Conservation (phyloP, 2,888 invertebrate species). For the Melinopterus prodromus region DNA sequence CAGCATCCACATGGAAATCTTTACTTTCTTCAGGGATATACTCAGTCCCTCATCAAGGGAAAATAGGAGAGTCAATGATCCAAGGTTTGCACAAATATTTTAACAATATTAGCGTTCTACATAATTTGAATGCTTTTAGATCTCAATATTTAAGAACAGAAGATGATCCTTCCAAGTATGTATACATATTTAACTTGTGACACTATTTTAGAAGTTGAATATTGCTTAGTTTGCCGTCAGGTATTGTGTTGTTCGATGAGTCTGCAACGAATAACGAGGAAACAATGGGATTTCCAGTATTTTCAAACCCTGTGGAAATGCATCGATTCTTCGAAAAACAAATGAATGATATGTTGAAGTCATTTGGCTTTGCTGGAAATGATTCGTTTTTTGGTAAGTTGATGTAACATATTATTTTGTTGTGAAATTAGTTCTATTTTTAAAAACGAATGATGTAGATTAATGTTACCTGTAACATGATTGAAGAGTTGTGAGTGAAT, state of each 20-base stretch:
- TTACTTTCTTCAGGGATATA: slow-evolving; percentile 27
- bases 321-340: slow-evolving; percentile 69
- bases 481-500: no score
- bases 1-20: slow-evolving; percentile 11
- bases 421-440: slow-evolving; percentile 33
- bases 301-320: slow-evolving; percentile 68
- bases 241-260: not conserved
- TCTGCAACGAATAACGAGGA: slow-evolving; percentile 27
- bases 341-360: slow-evolving; percentile 66
- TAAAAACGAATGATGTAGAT: not conserved
- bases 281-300: slow-evolving; percentile 62
- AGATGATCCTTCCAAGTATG: slow-evolving; percentile 16
- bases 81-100: slow-evolving; percentile 24
- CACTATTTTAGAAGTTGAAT: not conserved
- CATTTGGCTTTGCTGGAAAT: slow-evolving; percentile 54
- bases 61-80: slow-evolving; percentile 6
- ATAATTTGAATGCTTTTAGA: slow-evolving; percentile 6
- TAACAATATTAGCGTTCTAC: not conserved
- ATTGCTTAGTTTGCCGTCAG: not conserved
- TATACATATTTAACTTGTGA: not conserved
- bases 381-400: slow-evolving; percentile 42
- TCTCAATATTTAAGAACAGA: slow-evolving; percentile 25
- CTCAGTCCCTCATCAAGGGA: slow-evolving; percentile 11
- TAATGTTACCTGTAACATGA: not conserved
- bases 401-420: slow-evolving; percentile 17